These are phyloP conservation scores for Caradrina clavipalpis DNA, from an alignment of 2,888 invertebrate species.

Conservation along the genomic window DNA sequence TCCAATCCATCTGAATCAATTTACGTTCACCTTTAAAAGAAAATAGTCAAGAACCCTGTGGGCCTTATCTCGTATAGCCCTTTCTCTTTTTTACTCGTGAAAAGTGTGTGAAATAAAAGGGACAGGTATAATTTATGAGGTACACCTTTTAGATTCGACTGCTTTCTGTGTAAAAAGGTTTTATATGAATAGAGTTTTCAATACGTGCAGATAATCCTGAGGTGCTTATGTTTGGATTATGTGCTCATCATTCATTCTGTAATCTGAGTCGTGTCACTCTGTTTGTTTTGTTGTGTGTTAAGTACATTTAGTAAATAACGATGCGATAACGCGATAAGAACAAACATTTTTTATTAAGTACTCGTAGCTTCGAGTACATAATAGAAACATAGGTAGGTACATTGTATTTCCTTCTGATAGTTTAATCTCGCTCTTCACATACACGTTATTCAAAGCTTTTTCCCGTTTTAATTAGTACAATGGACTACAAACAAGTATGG, in stretches of 20 bases:
- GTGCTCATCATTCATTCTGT: constrained; percentile 69
- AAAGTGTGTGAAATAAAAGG: constrained; percentile 58
- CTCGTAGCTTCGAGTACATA: constrained; percentile 11
- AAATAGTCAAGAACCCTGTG: constrained; percentile 66
- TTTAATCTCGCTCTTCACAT: constrained; percentile 28
- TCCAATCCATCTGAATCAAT: constrained; percentile 77
- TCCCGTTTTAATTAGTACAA: constrained; percentile 29
- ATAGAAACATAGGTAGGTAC: constrained; percentile 4
- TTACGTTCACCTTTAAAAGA: constrained; percentile 74
- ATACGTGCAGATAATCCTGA: constrained; percentile 54
- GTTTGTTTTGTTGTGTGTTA: constrained; percentile 56
- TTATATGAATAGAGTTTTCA: constrained; percentile 38
- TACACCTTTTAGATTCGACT: constrained; percentile 46
- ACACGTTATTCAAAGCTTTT: neutral
- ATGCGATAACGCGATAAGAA: constrained; percentile 53
- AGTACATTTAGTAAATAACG: constrained; percentile 56
- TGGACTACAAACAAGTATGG: neutral
- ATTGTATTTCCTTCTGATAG: constrained; percentile 33
- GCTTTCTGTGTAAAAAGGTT: constrained; percentile 40
- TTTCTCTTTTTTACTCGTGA: constrained; percentile 59
- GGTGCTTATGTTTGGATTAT: constrained; percentile 65
- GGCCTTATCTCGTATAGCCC: constrained; percentile 61
- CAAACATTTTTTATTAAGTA: constrained; percentile 27
- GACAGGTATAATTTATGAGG: constrained; percentile 56
- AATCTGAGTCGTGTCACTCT: constrained; percentile 66